Percentiles rank a stretch among this genome's conserved stretches.
Conservation (phyloP, 2,113 vertebrate genomes). For the Callorhinus ursinus region DNA sequence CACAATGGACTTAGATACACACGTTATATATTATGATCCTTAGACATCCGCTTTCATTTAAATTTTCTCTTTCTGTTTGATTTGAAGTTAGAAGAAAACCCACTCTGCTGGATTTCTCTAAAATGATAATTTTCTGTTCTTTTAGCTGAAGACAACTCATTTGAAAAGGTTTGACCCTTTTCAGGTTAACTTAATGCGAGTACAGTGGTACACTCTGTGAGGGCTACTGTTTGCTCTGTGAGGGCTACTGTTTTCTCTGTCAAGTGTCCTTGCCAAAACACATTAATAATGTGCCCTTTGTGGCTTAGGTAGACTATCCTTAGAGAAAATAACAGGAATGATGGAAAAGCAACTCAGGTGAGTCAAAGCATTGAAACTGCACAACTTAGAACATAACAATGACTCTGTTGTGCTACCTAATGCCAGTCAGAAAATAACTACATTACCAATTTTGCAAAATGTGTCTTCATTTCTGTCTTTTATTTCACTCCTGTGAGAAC, state of each 20-base stretch:
- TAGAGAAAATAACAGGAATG: not conserved
- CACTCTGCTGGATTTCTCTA: conserved; percentile 1
- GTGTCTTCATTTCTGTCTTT: not conserved
- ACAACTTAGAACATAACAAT: not conserved
- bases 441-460: not conserved
- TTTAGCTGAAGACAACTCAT: not conserved
- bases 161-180: not conserved
- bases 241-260: not conserved
- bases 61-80: not conserved
- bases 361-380: not conserved
- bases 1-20: not conserved
- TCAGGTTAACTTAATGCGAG: not conserved
- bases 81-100: not conserved
- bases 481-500: not conserved
- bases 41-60: not conserved
- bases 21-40: not conserved
- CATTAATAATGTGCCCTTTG: not conserved
- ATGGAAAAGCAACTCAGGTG: not conserved
- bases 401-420: not conserved
- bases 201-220: not conserved
- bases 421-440: not conserved
- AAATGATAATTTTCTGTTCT: not conserved
- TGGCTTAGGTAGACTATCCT: not conserved
- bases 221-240: not conserved
- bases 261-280: not conserved